Conservation (phyloP, 2,797 vertebrate species). For the Chanos chanos region DNA sequence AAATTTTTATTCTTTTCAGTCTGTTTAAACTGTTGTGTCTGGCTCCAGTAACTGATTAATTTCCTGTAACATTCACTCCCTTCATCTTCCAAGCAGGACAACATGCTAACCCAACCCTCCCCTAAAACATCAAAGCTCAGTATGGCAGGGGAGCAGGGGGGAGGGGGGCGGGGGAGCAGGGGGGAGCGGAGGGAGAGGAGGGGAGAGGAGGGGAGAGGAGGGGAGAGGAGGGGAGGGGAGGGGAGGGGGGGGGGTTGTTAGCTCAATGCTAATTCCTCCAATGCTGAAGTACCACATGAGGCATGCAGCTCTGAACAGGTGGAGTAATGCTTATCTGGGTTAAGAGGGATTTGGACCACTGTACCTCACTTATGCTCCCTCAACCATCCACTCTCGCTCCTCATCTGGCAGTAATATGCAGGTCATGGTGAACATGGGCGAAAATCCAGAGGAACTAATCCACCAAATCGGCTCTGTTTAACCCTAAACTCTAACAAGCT, state of each 20-base stretch:
- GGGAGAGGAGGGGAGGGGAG: background rate
- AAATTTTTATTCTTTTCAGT: too few species aligned
- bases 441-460: slow-evolving; percentile 70
- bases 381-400: background rate
- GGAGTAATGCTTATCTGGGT: slow-evolving; percentile 33
- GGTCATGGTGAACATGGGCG: slow-evolving; percentile 38
- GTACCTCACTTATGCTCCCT: slow-evolving; percentile 55
- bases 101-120: too few species aligned
- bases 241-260: background rate
- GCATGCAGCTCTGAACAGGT: slow-evolving; percentile 38
- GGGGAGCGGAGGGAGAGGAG: too few species aligned
- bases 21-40: too few species aligned
- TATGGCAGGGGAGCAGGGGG: background rate
- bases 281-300: too few species aligned
- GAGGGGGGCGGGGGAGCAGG: too few species aligned
- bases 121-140: too few species aligned
- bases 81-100: too few species aligned
- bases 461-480: slow-evolving; percentile 68
- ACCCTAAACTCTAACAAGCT: slow-evolving; percentile 61
- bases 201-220: too few species aligned
- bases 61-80: too few species aligned
- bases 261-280: too few species aligned
- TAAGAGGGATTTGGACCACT: slow-evolving; percentile 59
- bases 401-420: slow-evolving; percentile 24
- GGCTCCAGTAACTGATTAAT: too few species aligned